Percentiles rank a stretch among this genome's conserved stretches.
Conservation (phyloP, 2,888 invertebrate species). For the Rambutsinella grinnellia region DNA sequence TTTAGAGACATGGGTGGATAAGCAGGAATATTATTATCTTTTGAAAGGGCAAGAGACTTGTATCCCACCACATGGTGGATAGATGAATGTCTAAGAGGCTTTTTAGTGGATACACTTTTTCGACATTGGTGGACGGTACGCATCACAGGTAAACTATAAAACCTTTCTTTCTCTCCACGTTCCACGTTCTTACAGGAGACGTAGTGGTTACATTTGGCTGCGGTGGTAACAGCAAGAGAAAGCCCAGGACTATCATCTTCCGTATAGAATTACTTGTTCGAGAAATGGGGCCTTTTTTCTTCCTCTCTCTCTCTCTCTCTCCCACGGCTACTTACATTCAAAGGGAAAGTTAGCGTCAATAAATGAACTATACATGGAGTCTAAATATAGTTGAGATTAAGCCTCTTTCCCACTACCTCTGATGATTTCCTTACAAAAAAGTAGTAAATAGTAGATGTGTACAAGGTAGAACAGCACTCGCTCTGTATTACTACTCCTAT, state of each 20-base stretch:
- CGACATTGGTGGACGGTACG: not conserved
- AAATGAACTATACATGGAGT: conserved; percentile 33
- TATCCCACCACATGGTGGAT: not conserved
- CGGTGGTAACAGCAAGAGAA: not conserved
- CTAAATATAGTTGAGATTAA: conserved; percentile 12
- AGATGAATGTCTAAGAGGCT: not conserved
- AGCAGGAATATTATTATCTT: not conserved
- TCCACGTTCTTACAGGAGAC: not conserved
- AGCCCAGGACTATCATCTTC: not conserved
- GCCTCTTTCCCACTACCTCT: not conserved
- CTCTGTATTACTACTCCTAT: conserved; percentile 4
- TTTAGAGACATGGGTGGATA: not conserved
- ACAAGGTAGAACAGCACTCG: not conserved
- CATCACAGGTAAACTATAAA: not conserved
- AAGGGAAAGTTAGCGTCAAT: conserved; percentile 31
- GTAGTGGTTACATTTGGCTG: not conserved
- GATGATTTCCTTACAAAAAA: too few species aligned
- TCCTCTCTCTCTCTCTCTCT: conserved; percentile 9
- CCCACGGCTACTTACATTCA: not conserved
- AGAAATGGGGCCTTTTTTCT: conserved; percentile 22
- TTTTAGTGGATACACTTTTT: not conserved
- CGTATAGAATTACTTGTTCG: conserved; percentile 20
- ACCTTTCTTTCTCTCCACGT: not conserved
- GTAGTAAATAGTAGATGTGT: not conserved
- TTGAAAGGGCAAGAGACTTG: not conserved